Conservation (phyloP, 2,797 vertebrate genomes). For the Notamacropus eugenii region DNA sequence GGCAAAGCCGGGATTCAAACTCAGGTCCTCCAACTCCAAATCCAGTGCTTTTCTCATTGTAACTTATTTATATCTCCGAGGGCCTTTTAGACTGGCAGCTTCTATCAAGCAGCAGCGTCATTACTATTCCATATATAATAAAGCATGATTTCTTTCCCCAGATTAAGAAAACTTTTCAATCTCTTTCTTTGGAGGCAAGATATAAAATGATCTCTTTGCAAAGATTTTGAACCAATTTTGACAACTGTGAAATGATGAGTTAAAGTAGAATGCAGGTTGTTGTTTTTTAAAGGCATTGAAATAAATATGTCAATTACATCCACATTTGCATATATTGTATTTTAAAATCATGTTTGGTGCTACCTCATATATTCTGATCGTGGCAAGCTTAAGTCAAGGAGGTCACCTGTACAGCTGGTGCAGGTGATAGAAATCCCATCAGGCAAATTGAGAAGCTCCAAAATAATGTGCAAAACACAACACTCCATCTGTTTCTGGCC, state of each 20-base stretch:
- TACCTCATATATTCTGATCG: conserved; percentile 80
- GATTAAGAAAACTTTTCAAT: conserved; percentile 22
- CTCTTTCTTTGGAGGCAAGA: background rate
- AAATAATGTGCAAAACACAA: conserved; percentile 79
- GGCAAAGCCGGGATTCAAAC: background rate
- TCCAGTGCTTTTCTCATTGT: background rate
- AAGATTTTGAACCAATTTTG: conserved; percentile 20
- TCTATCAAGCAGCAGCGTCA: background rate
- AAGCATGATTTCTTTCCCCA: conserved; percentile 15
- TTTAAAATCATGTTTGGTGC: conserved; percentile 79
- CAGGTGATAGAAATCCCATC: conserved; percentile 84
- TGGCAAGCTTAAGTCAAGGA: conserved; percentile 81
- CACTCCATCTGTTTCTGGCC: conserved; percentile 81
- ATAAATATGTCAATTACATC: conserved; percentile 77
- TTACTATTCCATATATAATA: background rate
- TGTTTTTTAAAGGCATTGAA: conserved; percentile 16
- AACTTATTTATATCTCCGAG: background rate
- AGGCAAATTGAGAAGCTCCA: conserved; percentile 81
- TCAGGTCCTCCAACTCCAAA: background rate
- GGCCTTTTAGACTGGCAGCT: background rate
- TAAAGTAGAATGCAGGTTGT: conserved; percentile 70
- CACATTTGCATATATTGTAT: conserved; percentile 82
- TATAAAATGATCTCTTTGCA: conserved; percentile 9
- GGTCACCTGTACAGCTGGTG: conserved; percentile 84
- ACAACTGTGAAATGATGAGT: conserved; percentile 16